A percentile compares a stretch with the other conserved stretches of the same genome.
Evolutionary conservation across 1,140 invertebrate species (phyloP).

Genomic region (Macrobrachium nipponense): DNA sequence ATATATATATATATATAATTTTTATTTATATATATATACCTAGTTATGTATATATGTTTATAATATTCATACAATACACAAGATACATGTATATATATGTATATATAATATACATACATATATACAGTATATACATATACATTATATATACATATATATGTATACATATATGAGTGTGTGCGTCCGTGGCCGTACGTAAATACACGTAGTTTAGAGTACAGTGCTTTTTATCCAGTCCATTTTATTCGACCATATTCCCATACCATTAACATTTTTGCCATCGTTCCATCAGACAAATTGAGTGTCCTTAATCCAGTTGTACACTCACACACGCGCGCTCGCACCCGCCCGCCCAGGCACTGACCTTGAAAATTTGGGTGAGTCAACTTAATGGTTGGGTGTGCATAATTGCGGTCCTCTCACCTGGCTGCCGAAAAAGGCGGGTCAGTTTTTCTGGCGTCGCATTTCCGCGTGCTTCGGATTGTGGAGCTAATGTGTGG

Average conservation of each 20-base stretch:
- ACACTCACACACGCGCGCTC: neutral
- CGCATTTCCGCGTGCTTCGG: too few relatives aligned
- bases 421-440: neutral
- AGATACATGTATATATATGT: too few relatives aligned
- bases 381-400: neutral
- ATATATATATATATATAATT: neutral
- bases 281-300: neutral
- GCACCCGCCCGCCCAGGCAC: neutral
- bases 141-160: neutral
- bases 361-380: neutral
- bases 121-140: too few relatives aligned
- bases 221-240: neutral
- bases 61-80: neutral
- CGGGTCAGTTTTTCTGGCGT: too few relatives aligned
- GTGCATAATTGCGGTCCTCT: neutral
- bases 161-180: slow-evolving; percentile 30
- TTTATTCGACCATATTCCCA: neutral
- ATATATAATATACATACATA: neutral
- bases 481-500: too few relatives aligned
- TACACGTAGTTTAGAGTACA: neutral
- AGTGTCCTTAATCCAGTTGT: neutral
- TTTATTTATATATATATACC: too few relatives aligned
- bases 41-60: neutral
- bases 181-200: neutral
- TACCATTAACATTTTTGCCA: neutral